Percentiles rank a stretch among this genome's conserved stretches.
Conservation (phyloP, 2,113 vertebrate genomes). For the Hydrochoerus hydrochaeris region DNA sequence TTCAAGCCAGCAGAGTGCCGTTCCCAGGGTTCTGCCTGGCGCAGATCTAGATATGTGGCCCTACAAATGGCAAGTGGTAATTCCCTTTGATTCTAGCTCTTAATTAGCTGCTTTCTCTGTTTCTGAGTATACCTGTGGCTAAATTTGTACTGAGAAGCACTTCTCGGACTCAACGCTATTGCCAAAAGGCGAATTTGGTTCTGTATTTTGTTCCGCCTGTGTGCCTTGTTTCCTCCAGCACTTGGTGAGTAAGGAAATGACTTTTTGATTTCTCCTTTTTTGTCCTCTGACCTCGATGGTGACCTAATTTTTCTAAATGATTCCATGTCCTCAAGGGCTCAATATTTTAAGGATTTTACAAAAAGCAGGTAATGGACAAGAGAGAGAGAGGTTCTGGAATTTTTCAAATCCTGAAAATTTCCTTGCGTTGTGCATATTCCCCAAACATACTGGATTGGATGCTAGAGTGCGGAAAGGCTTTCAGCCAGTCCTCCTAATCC, state of each 20-base stretch:
- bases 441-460: constrained; percentile 42
- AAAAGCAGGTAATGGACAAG: background rate
- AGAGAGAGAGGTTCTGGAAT: constrained; percentile 35
- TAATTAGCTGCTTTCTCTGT: constrained; percentile 42
- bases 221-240: constrained; percentile 59
- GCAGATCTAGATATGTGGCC: constrained; percentile 22
- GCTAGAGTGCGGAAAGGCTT: constrained; percentile 57
- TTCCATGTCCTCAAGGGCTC: constrained; percentile 60
- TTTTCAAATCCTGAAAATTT: constrained; percentile 48
- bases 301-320: constrained; percentile 55
- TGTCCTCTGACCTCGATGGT: constrained; percentile 56
- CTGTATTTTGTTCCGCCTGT: constrained; percentile 49
- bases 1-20: background rate
- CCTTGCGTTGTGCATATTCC: constrained; percentile 16
- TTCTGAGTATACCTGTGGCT: constrained; percentile 49
- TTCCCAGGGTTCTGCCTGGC: constrained; percentile 25
- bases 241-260: constrained; percentile 61
- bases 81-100: constrained; percentile 45
- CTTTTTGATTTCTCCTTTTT: constrained; percentile 42
- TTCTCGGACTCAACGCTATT: constrained; percentile 44
- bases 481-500: background rate
- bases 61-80: constrained; percentile 45
- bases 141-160: constrained; percentile 6
- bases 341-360: constrained; percentile 44
- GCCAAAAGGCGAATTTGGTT: constrained; percentile 60